phyloP scores from a whole-genome alignment of 2,113 vertebrate genomes.

The Cryptotis parvus region DNA sequence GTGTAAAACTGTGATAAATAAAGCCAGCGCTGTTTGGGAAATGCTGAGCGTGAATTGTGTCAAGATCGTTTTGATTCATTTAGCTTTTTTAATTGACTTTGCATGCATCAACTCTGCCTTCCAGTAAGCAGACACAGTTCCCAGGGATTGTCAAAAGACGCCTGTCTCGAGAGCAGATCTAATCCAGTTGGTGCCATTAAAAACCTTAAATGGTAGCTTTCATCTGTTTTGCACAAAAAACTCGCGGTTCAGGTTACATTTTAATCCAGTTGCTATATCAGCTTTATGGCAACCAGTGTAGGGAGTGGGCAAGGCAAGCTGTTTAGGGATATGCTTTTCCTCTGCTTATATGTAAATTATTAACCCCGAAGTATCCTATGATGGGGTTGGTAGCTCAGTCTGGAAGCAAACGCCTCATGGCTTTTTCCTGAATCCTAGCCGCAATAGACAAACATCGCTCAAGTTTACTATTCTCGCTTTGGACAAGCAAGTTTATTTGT shows the following conservation, averaged over 20 bases:
- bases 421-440: not conserved
- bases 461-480: not conserved
- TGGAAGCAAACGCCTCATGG: not conserved
- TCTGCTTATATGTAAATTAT: conserved; percentile 54
- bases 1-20: conserved; percentile 12
- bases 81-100: conserved; percentile 77
- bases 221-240: conserved; percentile 66
- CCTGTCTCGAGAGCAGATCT: conserved; percentile 75
- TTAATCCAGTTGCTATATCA: conserved; percentile 66
- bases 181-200: conserved; percentile 73
- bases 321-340: conserved; percentile 62
- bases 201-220: conserved; percentile 78
- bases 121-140: conserved; percentile 71
- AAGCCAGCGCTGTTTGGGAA: conserved; percentile 58
- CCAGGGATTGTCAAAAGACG: conserved; percentile 75
- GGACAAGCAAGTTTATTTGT: not conserved
- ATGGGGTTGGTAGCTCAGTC: not conserved
- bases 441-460: not conserved
- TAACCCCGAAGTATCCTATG: conserved; percentile 33
- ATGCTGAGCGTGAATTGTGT: not conserved
- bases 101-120: conserved; percentile 62
- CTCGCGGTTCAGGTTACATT: conserved; percentile 55
- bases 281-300: conserved; percentile 25
- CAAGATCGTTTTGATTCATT: conserved; percentile 42
- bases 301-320: not conserved